Evolutionary conservation across 1,140 invertebrate species (phyloP).

Genomic region (Leptonema lineaticorne): DNA sequence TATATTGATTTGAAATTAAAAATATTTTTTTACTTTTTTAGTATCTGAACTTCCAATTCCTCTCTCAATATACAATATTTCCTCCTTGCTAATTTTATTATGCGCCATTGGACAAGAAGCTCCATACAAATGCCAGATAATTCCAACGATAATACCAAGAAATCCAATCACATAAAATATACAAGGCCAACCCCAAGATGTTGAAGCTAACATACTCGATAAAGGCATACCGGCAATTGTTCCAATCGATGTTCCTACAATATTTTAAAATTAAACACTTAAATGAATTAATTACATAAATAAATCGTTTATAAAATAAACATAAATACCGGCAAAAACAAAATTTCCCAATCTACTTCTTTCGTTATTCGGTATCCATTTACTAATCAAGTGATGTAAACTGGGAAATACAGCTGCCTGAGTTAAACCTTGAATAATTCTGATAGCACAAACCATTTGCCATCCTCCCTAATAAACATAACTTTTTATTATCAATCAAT

Average conservation of each 20-base stretch:
- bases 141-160: conserved; percentile 58
- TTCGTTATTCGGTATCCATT: conserved; percentile 70
- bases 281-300: neutral
- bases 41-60: conserved; percentile 24
- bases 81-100: conserved; percentile 54
- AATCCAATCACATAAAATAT: conserved; percentile 72
- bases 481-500: neutral
- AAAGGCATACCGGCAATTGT: conserved; percentile 65
- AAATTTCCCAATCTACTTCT: conserved; percentile 60
- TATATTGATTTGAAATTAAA: neutral
- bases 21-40: conserved; percentile 21
- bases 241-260: conserved; percentile 62
- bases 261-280: neutral
- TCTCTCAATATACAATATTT: conserved; percentile 59
- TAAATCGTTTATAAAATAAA: too few species aligned
- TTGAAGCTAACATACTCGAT: conserved; percentile 61
- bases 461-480: conserved; percentile 51
- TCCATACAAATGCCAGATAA: conserved; percentile 59
- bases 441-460: conserved; percentile 57
- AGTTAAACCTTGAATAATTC: conserved; percentile 69
- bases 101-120: conserved; percentile 61
- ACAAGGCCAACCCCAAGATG: conserved; percentile 65
- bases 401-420: conserved; percentile 67
- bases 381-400: conserved; percentile 67
- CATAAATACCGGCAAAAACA: conserved; percentile 62